phyloP scores from a whole-genome alignment of 2,797 vertebrate species.

The Eptatretus atami region DNA sequence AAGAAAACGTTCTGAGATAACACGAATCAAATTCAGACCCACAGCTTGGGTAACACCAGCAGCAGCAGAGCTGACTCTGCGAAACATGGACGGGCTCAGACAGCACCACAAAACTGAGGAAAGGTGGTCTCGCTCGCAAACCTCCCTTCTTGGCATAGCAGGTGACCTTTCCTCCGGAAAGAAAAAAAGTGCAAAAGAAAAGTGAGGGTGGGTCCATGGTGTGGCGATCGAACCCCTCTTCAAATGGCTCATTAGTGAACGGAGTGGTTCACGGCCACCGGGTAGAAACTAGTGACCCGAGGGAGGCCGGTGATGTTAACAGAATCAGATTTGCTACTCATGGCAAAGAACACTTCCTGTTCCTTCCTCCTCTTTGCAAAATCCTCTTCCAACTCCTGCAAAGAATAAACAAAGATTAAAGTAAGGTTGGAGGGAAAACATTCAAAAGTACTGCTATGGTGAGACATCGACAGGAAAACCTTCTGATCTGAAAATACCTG shows the following conservation, averaged over 20 bases:
- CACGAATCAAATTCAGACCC: too few relatives aligned
- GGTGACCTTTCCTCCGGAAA: too few relatives aligned
- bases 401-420: not conserved
- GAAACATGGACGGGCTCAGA: too few relatives aligned
- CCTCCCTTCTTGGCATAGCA: too few relatives aligned
- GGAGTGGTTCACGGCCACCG: constrained; percentile 66
- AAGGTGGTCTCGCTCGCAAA: too few relatives aligned
- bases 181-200: too few relatives aligned
- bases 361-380: constrained; percentile 44
- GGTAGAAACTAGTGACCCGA: constrained; percentile 48
- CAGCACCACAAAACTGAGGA: too few relatives aligned
- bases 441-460: not conserved
- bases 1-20: too few relatives aligned
- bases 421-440: not conserved
- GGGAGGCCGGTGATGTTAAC: constrained; percentile 24
- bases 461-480: not conserved
- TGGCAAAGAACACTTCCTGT: constrained; percentile 58
- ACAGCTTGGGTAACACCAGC: too few relatives aligned
- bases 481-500: not conserved
- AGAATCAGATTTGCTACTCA: constrained; percentile 19
- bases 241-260: constrained; percentile 18
- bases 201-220: too few relatives aligned
- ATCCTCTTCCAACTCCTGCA: constrained; percentile 50
- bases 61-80: too few relatives aligned
- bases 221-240: too few relatives aligned